phyloP scores from a whole-genome alignment of 2,113 vertebrate species.

The Baryphthengus martii region DNA sequence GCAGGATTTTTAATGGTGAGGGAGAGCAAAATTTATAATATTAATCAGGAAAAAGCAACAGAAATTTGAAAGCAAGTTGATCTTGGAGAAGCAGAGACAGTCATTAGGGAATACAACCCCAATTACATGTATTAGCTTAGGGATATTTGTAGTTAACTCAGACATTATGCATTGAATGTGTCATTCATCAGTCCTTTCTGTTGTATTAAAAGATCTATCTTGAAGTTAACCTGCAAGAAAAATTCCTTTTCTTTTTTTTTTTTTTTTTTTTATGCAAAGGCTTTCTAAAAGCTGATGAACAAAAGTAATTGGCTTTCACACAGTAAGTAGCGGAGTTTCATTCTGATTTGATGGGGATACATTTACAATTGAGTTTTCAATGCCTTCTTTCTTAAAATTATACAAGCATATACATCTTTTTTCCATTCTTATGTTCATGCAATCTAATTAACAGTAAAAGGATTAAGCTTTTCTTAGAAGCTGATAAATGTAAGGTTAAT shows the following conservation, averaged over 20 bases:
- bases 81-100: neutral
- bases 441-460: neutral
- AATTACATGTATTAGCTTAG: neutral
- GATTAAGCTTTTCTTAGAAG: neutral
- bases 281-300: neutral
- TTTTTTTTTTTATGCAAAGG: neutral
- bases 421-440: neutral
- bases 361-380: neutral
- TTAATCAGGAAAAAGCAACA: slow-evolving; percentile 8
- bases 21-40: neutral
- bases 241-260: neutral
- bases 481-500: slow-evolving; percentile 19
- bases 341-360: neutral
- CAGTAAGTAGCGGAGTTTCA: neutral
- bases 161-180: neutral
- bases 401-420: neutral
- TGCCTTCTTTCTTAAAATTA: neutral
- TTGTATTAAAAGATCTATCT: neutral
- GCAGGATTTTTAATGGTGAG: neutral
- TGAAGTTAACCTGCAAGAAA: neutral
- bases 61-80: neutral
- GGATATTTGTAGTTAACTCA: slow-evolving; percentile 7
- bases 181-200: neutral
- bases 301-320: slow-evolving; percentile 13
- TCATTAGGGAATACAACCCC: neutral